Conservation (phyloP, 2,888 invertebrate genomes). For the Cynaeus angustus region DNA sequence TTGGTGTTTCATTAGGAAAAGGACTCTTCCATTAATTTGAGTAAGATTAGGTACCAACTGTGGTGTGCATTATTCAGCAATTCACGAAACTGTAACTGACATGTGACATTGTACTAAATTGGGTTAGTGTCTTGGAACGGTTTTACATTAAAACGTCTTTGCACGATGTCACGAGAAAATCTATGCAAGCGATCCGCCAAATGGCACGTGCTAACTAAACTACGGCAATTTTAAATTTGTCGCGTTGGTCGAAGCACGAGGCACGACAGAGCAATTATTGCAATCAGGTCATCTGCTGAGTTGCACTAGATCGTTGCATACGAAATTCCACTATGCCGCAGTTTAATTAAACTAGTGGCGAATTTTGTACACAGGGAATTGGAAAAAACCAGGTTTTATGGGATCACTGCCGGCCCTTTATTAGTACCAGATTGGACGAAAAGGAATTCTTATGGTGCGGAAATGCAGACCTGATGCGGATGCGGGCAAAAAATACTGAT, state of each 20-base stretch:
- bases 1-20: conserved; percentile 1
- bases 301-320: conserved; percentile 46
- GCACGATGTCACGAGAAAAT: conserved; percentile 14
- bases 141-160: conserved; percentile 32
- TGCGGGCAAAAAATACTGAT: too few species aligned
- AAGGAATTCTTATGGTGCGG: too few species aligned
- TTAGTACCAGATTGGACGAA: neutral
- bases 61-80: conserved; percentile 41
- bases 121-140: conserved; percentile 40
- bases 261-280: conserved; percentile 43
- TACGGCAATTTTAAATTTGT: conserved; percentile 34
- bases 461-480: too few species aligned
- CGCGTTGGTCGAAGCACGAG: conserved; percentile 22
- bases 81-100: conserved; percentile 41
- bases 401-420: conserved; percentile 2
- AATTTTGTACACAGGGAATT: conserved; percentile 25
- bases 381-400: conserved; percentile 1
- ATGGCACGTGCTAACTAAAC: conserved; percentile 30
- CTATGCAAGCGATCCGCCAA: conserved; percentile 20
- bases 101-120: conserved; percentile 40
- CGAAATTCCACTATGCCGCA: conserved; percentile 32
- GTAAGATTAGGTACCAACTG: conserved; percentile 39
- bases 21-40: conserved; percentile 30
- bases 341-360: conserved; percentile 36
- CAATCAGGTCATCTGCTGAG: conserved; percentile 45